Evolutionary conservation across 2,113 vertebrate genomes (phyloP).

Genomic region (Mus musculus): DNA sequence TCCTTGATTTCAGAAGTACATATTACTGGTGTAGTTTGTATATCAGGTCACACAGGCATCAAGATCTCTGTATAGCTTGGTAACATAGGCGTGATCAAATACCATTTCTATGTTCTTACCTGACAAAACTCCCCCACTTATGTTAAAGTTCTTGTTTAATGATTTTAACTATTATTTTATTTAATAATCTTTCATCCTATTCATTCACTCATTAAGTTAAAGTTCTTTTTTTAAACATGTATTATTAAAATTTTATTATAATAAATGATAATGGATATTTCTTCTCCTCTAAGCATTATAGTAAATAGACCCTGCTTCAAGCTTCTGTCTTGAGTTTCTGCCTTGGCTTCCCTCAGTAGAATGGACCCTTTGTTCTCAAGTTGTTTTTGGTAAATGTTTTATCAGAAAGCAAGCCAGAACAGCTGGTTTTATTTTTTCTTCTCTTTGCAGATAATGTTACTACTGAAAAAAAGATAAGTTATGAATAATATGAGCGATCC

Average conservation of each 20-base stretch:
- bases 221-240: too few species aligned
- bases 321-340: neutral
- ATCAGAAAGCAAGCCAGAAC: neutral
- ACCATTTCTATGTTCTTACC: constrained; percentile 58
- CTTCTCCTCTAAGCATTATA: too few species aligned
- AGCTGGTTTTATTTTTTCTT: neutral
- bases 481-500: constrained; percentile 25
- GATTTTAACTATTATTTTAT: neutral
- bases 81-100: constrained; percentile 68
- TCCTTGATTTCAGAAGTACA: constrained; percentile 49
- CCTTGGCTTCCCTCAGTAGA: neutral
- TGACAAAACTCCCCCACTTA: neutral
- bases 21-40: constrained; percentile 41
- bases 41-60: constrained; percentile 60
- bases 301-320: neutral
- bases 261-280: too few species aligned
- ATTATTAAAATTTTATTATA: too few species aligned
- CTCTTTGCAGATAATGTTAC: constrained; percentile 3
- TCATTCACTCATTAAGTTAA: too few species aligned
- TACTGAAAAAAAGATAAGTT: constrained; percentile 37
- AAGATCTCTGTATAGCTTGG: constrained; percentile 67
- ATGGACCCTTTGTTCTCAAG: neutral
- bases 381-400: neutral
- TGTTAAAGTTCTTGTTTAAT: too few species aligned
- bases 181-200: too few species aligned